phyloP scores from a whole-genome alignment of 2,797 vertebrate genomes.

The Scarus forsteni region DNA sequence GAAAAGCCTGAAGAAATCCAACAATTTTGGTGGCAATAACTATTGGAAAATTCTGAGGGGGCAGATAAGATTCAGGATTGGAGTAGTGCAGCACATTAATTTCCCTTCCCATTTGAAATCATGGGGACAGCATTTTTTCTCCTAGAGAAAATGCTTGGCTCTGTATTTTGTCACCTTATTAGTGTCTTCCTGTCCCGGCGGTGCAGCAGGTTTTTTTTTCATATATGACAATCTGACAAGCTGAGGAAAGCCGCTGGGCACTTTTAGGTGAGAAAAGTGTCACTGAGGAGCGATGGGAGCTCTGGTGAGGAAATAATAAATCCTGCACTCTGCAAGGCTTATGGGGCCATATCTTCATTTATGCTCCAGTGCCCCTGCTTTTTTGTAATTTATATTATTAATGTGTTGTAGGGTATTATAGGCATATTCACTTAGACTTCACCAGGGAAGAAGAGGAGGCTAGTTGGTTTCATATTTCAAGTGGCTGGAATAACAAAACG shows the following conservation, averaged over 20 bases:
- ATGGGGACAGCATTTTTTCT: conserved; percentile 65
- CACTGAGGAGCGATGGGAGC: conserved; percentile 58
- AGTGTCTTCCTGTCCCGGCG: conserved; percentile 72
- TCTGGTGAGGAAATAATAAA: conserved; percentile 53
- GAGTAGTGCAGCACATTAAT: conserved; percentile 61
- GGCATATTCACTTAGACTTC: conserved; percentile 33
- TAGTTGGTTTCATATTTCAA: conserved; percentile 35
- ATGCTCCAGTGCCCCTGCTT: conserved; percentile 48
- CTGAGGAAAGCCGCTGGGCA: conserved; percentile 61
- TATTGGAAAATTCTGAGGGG: conserved; percentile 62
- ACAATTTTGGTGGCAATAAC: conserved; percentile 64
- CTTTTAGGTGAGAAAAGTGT: conserved; percentile 63
- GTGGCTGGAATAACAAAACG: conserved; percentile 21
- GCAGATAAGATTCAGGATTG: conserved; percentile 74
- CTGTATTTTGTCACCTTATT: conserved; percentile 81
- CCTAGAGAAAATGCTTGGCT: conserved; percentile 72
- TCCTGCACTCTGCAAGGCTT: conserved; percentile 38
- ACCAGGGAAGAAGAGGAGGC: conserved; percentile 10
- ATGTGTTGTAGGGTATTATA: conserved; percentile 54
- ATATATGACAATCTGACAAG: conserved; percentile 74
- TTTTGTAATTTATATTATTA: conserved; percentile 61
- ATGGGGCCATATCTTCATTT: conserved; percentile 47
- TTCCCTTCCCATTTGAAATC: conserved; percentile 72
- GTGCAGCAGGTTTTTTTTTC: conserved; percentile 61
- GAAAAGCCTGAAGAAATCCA: conserved; percentile 61